phyloP scores from a whole-genome alignment of 2,113 vertebrate species.

The Malurus alboscapulatus region DNA sequence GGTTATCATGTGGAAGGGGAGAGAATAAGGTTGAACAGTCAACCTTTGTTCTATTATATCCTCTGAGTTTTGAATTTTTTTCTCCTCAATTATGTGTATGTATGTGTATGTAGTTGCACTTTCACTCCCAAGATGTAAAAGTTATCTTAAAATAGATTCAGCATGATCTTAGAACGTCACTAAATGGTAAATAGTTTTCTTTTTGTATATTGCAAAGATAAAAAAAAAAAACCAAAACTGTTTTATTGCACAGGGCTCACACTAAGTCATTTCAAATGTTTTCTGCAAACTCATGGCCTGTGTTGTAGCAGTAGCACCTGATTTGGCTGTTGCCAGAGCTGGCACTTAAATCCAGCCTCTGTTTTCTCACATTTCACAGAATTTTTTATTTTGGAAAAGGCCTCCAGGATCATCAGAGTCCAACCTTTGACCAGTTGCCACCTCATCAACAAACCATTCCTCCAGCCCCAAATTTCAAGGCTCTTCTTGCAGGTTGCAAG shows the following conservation, averaged over 20 bases:
- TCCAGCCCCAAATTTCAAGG: background rate
- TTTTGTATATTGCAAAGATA: background rate
- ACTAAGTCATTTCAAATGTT: background rate
- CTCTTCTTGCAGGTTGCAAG: background rate
- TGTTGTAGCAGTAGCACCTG: background rate
- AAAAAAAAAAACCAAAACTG: background rate
- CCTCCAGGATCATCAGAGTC: background rate
- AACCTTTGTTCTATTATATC: background rate
- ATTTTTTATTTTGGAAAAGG: background rate
- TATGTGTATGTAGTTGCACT: background rate
- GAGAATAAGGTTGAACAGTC: background rate
- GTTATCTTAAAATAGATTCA: background rate
- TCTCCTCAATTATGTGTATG: background rate
- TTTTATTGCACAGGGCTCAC: background rate
- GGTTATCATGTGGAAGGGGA: background rate
- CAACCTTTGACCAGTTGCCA: background rate
- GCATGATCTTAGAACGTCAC: background rate
- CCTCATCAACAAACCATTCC: background rate
- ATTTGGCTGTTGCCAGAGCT: background rate
- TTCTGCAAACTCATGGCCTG: background rate
- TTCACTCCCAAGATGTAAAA: background rate
- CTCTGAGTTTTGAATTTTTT: background rate
- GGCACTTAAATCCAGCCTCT: background rate
- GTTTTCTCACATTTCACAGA: background rate
- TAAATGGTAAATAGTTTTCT: background rate